Conservation (phyloP, 2,888 invertebrate species). For the Flexamia atlantica region DNA sequence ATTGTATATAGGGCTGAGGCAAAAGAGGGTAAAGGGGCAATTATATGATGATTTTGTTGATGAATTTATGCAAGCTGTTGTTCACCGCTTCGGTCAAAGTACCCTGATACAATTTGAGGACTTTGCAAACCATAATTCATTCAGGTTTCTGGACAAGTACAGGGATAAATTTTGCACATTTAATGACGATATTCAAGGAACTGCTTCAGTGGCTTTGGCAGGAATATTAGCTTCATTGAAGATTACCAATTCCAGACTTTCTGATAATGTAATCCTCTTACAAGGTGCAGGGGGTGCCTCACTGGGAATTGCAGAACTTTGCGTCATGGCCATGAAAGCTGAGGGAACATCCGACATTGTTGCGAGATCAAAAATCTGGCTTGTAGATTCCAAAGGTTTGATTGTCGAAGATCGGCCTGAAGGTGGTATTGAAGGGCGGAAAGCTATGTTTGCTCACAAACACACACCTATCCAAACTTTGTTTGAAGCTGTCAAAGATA, state of each 20-base stretch:
- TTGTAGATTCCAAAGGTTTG: conserved; percentile 97
- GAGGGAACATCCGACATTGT: conserved; percentile 88
- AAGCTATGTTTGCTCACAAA: conserved; percentile 88
- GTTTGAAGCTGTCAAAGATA: conserved; percentile 86
- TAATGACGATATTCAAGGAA: conserved; percentile 98
- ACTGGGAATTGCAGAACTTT: conserved; percentile 94
- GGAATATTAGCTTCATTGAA: conserved; percentile 93
- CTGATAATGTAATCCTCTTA: conserved; percentile 93
- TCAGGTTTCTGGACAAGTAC: conserved; percentile 94
- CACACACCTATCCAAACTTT: conserved; percentile 87
- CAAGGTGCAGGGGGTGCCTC: conserved; percentile 98
- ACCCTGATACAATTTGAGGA: conserved; percentile 97
- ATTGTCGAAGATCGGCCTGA: conserved; percentile 92
- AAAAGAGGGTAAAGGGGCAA: conserved; percentile 88
- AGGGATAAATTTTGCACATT: conserved; percentile 94
- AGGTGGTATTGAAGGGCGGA: conserved; percentile 89
- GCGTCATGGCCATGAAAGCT: conserved; percentile 94
- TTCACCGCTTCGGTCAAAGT: conserved; percentile 90
- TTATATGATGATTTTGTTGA: conserved; percentile 96
- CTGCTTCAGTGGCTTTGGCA: conserved; percentile 96
- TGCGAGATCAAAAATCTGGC: conserved; percentile 91
- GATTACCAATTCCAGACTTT: conserved; percentile 88
- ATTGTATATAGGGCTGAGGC: conserved; percentile 94
- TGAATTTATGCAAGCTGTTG: conserved; percentile 97
- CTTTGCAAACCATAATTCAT: conserved; percentile 98